phyloP scores from a whole-genome alignment of 2,797 vertebrate species.

The Coracias cyanogaster region DNA sequence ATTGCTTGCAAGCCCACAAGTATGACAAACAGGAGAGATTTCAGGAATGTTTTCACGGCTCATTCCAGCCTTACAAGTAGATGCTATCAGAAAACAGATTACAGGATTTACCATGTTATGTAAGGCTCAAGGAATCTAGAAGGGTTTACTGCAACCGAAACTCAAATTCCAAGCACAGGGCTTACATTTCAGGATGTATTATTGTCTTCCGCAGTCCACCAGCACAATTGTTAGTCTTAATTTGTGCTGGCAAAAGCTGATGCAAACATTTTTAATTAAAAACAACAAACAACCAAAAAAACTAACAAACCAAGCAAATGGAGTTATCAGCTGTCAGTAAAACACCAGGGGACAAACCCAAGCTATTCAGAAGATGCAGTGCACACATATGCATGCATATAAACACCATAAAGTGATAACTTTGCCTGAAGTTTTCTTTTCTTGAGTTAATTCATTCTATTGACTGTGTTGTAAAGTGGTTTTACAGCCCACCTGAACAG shows the following conservation, averaged over 20 bases:
- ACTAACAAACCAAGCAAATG: not conserved
- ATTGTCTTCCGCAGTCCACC: not conserved
- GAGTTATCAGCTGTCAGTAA: not conserved
- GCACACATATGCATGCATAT: accelerated
- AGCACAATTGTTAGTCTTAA: not conserved
- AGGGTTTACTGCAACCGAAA: not conserved
- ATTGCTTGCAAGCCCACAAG: not conserved
- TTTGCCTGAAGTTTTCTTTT: not conserved
- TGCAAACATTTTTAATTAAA: not conserved
- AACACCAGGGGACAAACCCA: not conserved
- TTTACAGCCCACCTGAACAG: not conserved
- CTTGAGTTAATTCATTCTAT: not conserved
- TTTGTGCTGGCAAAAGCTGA: not conserved
- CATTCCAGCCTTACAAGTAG: constrained; percentile 42
- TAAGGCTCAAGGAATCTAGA: constrained; percentile 28
- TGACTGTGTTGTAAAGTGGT: not conserved
- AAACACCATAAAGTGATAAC: not conserved
- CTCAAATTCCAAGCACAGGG: constrained; percentile 7
- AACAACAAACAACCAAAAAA: not conserved
- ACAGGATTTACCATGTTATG: not conserved
- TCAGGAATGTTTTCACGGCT: constrained; percentile 54
- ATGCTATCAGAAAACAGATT: constrained; percentile 53
- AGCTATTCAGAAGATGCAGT: not conserved
- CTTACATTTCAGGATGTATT: not conserved
- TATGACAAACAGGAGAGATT: constrained; percentile 1